Percentiles rank a stretch among this genome's conserved stretches.
These are phyloP conservation scores for Limnephilus marmoratus DNA, from an alignment of 2,888 invertebrate species.

Conservation along the genomic window DNA sequence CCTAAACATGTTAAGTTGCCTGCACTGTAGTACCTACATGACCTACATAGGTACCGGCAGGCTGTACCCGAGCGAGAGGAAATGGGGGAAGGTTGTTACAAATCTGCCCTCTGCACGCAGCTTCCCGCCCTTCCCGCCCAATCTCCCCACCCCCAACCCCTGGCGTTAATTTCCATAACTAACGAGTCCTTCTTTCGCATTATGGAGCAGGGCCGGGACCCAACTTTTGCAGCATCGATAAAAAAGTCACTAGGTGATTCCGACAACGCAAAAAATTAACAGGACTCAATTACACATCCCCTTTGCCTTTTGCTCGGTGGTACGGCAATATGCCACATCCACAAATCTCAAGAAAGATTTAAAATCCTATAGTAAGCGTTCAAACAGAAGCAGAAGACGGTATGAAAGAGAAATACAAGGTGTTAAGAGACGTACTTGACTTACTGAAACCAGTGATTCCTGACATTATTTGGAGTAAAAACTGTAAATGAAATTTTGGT, in stretches of 20 bases:
- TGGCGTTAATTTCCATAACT: conserved; percentile 63
- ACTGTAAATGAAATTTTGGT: no score
- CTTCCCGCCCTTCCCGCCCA: neutral
- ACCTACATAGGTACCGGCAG: neutral
- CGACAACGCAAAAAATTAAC: neutral
- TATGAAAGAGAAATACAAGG: no score
- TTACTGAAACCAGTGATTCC: no score
- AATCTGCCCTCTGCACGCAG: conserved; percentile 33
- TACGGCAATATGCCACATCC: no score
- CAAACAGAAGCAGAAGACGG: no score
- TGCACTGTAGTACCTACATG: neutral
- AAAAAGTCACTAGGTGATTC: neutral
- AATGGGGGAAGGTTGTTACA: conserved; percentile 35
- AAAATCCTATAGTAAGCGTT: no score
- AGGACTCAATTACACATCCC: no score
- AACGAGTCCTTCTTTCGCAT: conserved; percentile 55
- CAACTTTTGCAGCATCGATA: neutral
- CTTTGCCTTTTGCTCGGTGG: no score
- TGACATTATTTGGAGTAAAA: no score
- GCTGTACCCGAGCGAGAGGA: neutral
- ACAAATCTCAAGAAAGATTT: no score
- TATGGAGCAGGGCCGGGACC: neutral
- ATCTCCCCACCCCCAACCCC: conserved; percentile 19
- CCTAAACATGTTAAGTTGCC: neutral
- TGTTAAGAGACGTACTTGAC: no score